Percentiles rank a stretch among this genome's conserved stretches.
Conservation (phyloP, 1,140 invertebrate genomes). For the Papilio glaucus region DNA sequence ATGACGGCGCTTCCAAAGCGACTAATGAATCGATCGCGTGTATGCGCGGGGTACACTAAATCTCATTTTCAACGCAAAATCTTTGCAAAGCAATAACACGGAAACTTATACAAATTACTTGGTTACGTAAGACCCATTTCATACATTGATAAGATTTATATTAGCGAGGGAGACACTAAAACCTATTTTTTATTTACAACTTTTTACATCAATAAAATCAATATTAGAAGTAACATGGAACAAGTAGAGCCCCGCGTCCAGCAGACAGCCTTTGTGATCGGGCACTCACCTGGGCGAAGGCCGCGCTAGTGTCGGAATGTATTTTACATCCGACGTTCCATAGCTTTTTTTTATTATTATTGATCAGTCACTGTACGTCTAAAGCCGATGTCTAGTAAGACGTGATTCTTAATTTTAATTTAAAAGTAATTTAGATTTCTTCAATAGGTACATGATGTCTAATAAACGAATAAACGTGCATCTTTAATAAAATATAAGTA, state of each 20-base stretch:
- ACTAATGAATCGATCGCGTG: too few species aligned
- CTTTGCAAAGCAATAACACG: too few species aligned
- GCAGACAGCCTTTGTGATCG: constrained; percentile 62
- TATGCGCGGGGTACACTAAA: too few species aligned
- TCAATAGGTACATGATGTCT: too few species aligned
- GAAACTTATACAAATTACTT: too few species aligned
- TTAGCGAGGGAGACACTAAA: not conserved
- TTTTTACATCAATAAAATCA: constrained; percentile 20
- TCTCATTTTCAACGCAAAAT: too few species aligned
- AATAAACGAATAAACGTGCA: too few species aligned
- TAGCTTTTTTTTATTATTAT: not conserved
- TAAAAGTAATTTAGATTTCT: not conserved
- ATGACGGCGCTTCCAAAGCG: too few species aligned
- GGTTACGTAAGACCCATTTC: too few species aligned
- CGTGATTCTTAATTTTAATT: not conserved
- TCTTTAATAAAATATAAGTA: too few species aligned
- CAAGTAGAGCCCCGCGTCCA: constrained; percentile 10
- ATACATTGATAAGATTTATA: not conserved
- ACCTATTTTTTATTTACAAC: not conserved
- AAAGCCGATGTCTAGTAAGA: not conserved
- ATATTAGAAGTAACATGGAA: constrained; percentile 6
- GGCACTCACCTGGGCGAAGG: constrained; percentile 66
- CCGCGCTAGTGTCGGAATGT: constrained; percentile 41
- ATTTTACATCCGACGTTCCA: constrained; percentile 26
- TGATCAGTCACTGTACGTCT: not conserved